Conservation (phyloP, 2,888 invertebrate genomes). For the Mellilla xanthometata region DNA sequence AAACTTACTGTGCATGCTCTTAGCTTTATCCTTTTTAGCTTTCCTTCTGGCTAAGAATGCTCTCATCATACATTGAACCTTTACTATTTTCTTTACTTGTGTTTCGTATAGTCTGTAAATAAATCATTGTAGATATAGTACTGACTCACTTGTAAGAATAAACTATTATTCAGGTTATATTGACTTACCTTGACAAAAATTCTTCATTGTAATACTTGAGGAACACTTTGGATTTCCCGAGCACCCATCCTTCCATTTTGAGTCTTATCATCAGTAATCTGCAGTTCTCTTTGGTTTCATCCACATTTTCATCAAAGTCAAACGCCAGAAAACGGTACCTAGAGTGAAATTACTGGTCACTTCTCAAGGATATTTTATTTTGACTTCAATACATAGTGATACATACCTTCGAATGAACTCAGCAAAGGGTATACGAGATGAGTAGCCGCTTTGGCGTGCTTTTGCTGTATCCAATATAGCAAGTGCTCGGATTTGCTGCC, state of each 20-base stretch:
- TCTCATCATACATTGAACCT: slow-evolving; percentile 94
- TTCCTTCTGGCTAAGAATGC: slow-evolving; percentile 90
- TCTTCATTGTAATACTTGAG: slow-evolving; percentile 95
- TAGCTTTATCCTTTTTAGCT: slow-evolving; percentile 77
- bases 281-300: slow-evolving; percentile 92
- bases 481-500: slow-evolving; percentile 91
- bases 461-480: slow-evolving; percentile 93
- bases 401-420: slow-evolving; percentile 94
- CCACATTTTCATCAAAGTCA: slow-evolving; percentile 94
- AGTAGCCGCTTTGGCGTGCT: slow-evolving; percentile 92
- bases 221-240: slow-evolving; percentile 94
- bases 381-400: not conserved
- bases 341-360: slow-evolving; percentile 28
- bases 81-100: slow-evolving; percentile 94
- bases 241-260: slow-evolving; percentile 95
- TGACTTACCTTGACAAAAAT: slow-evolving; percentile 91
- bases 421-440: slow-evolving; percentile 91
- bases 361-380: not conserved
- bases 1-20: slow-evolving; percentile 64
- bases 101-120: slow-evolving; percentile 88
- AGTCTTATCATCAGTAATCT: slow-evolving; percentile 90
- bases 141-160: no score
- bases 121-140: no score
- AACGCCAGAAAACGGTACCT: slow-evolving; percentile 95
- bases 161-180: no score